Evolutionary conservation across 1,140 invertebrate species (phyloP), one percentile per base, ranked within the genome.

Genomic region (Apis mellifera): DNA sequence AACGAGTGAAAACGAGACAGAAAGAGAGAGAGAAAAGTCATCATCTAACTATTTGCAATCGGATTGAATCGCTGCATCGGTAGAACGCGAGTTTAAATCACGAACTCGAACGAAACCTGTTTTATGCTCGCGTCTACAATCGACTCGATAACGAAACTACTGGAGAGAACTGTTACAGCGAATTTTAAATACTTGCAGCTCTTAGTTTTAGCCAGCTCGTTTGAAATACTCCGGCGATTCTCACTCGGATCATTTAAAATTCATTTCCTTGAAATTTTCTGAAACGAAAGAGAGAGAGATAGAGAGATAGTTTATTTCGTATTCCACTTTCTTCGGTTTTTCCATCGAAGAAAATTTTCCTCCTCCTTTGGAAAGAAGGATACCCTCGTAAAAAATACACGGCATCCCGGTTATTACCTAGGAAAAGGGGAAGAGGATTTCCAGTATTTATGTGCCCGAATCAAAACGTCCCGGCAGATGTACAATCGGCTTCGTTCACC

Each of bases 81-180:
- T 32, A 48, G 21, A 57, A 74, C 54, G 48, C 21, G 48, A 15
- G 68, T 54, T 64, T 17, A 50, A 60, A 50, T 55, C 59, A 73
- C 32, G 60, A 73, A 80, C 60, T 79, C n/a, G 13, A 19, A 8
- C 9, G 4, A 9, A 12, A 21, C 52, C 26, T 5, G 26, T 55
- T 60, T 48, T 73, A 73, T 48, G n/a, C 71, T 60, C 19, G 57
- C 13, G 19, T 48, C 9, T n/a, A 62, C 55, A 26, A 78, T 60
- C 19, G 42, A 78, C 66, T 42, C 13, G 17, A 54, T 32, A 26
- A 21, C n/a, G n/a, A n/a, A 80, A 73, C 69, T 64, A 3, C 42
- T 4, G 8, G 32, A 32, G 32, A 3, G 4, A 32, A 32, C 32
- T 32, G 32, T 32, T 32, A 32, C 11, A 15, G 4, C 48, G 77